Base-by-base conservation (phyloP, 2,113 vertebrate species). In the Nesoenas mayeri region DNA sequence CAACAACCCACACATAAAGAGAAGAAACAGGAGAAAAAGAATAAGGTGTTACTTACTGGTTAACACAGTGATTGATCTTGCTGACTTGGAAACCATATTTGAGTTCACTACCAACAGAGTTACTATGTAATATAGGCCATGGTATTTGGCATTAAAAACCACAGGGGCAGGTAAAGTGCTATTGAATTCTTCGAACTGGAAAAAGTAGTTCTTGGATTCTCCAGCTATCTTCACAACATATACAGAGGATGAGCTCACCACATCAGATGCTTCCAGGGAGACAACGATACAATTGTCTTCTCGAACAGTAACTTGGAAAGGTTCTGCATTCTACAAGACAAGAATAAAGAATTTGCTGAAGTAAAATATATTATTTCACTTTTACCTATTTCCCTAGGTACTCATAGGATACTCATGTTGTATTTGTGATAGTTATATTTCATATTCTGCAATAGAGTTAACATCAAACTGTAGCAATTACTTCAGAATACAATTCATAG, bases 141-240 rank as follows among this genome's bases (percentile, higher is more conserved):
- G 99, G 79, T 99, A 98, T 51, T 97, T 98, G 77, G 98, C 97
- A 97, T 99, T 99, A 91, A 99, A 99, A 36, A 98, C 83, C 90
- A 99, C 91, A 16, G 98, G 98, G 54, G 97, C 93, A 48, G 98
- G 98, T 91, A 98, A 96, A 79, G 98, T 97, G 91, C 97, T 96
- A 81, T 98, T 98, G 96, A 92, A 95, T 89, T 99, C 98, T 64
- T 98, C 95, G 3, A 99, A 99, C 93, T 98, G 98, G 29, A 99
- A 98, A 89, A 99, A 98, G 93, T 98, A 97, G 60, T 97, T 98
- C 78, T 98, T 98, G 20, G 99, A 98, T 97, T 99, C 99, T 47
- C 99, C 99, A 3, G 98, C 98, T 95, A 99, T 97, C 97, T 98
- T 99, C 66, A 98, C 99, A 6, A 99, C 98, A 67, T 99, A 99